Evolutionary conservation across 92 coral and sea anemone species (phyloP), one percentile per base, ranked within the genome.

Genomic region (Micromussa lordhowensis): DNA sequence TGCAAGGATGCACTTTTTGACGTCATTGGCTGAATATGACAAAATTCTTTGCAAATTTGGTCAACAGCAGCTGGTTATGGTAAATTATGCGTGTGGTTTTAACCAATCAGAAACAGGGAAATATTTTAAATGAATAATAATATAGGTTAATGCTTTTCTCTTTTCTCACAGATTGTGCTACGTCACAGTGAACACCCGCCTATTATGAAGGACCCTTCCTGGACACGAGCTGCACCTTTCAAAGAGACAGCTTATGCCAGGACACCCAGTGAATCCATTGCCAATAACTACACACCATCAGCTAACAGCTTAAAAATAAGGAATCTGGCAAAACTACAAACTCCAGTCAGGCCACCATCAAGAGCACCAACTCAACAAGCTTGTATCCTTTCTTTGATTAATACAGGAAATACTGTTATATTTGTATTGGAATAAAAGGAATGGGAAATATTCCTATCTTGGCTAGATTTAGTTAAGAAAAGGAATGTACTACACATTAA

Each of bases 211-310:
- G 99, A 98, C 84, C 94, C 97, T 26, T 96, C 98, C 53, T 98
- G 99, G 99, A 98, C 99, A 4, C 90, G 91, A 80, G 99, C 99
- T 3, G 96, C 99, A 51, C 99, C 99, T 29, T 98, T 96, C 84
- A 98, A 98, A 81, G 99, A 98, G 87, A 98, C 99, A 34, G 95
- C 96, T 51, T 81, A 89, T 90, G 98, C 98, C 80, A 91, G 99
- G 84, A 98, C 99, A 17, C 99, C 99, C n/a, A 98, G 99, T 90
- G 99, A 98, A 91, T 98, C 99, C 19, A 98, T 98, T 74, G 99
- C 98, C 22, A 98, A 98, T 80, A 98, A 98, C 84, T 98, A 96
- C 95, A 93, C 99, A 55, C 99, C 99, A 35, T 82, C 93, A 40
- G 99, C 99, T 18, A 91, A 91, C 77, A 90, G 95, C 72, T 79